Evolutionary conservation across 2,888 invertebrate species (phyloP).

Genomic region (Aleiodes leptofemur): DNA sequence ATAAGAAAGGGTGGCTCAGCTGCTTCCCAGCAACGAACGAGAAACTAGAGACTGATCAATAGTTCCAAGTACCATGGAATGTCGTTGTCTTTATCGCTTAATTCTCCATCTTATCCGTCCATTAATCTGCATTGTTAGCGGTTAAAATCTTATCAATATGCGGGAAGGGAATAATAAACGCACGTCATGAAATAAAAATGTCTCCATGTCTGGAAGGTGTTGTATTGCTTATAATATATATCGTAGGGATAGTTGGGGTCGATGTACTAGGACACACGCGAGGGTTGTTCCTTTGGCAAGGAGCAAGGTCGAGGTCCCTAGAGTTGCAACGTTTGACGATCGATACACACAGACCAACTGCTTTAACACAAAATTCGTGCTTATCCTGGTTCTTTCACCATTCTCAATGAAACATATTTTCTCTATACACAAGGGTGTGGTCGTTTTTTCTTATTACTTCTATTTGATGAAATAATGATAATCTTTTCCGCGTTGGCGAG

Average conservation of each 20-base stretch:
- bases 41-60: slow-evolving; percentile 62
- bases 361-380: slow-evolving; percentile 51
- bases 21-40: slow-evolving; percentile 53
- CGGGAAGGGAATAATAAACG: slow-evolving; percentile 4
- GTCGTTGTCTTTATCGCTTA: slow-evolving; percentile 8
- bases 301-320: slow-evolving; percentile 71
- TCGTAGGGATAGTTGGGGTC: slow-evolving; percentile 50
- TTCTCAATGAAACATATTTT: slow-evolving; percentile 3
- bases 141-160: no score
- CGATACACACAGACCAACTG: slow-evolving; percentile 59
- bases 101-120: not conserved
- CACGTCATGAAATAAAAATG: slow-evolving; percentile 52
- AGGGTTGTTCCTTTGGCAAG: slow-evolving; percentile 60
- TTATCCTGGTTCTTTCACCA: not conserved
- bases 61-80: slow-evolving; percentile 45
- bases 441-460: not conserved
- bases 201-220: slow-evolving; percentile 33
- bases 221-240: slow-evolving; percentile 10
- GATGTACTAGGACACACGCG: slow-evolving; percentile 58
- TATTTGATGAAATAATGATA: not conserved
- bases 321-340: slow-evolving; percentile 55
- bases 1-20: slow-evolving; percentile 60
- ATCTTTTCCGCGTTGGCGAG: slow-evolving; percentile 19
- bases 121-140: no score
- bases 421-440: slow-evolving; percentile 14